These are phyloP conservation scores for Drosophila orena DNA, from an alignment of 1,140 invertebrate species.

Conservation along the genomic window DNA sequence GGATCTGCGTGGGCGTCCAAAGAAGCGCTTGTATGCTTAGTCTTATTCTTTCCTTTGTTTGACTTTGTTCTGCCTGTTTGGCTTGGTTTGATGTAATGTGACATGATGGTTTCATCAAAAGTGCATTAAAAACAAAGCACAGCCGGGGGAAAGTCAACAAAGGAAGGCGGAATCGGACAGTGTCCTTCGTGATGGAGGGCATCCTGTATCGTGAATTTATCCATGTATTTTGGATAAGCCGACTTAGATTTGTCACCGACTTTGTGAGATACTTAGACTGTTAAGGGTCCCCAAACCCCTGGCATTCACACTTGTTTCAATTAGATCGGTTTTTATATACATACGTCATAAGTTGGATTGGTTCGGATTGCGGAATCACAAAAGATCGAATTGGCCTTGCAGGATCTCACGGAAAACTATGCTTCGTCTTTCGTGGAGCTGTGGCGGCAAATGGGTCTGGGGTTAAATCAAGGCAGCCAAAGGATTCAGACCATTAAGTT, in stretches of 20 bases:
- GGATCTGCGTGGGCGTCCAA: conserved; percentile 21
- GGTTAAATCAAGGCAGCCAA: conserved; percentile 66
- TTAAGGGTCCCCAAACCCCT: neutral
- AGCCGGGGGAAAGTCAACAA: conserved; percentile 24
- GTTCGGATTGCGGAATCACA: too few relatives aligned
- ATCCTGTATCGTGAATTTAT: conserved; percentile 9
- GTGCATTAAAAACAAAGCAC: conserved; percentile 79
- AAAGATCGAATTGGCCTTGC: too few relatives aligned
- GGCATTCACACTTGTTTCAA: too few relatives aligned
- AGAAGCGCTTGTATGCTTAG: neutral
- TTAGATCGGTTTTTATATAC: too few relatives aligned
- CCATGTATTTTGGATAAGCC: conserved; percentile 17
- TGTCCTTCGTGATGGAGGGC: conserved; percentile 1
- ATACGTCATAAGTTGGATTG: too few relatives aligned
- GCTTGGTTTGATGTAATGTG: conserved; percentile 78
- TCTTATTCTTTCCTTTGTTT: conserved; percentile 33
- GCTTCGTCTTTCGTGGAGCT: conserved; percentile 10
- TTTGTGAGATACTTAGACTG: neutral
- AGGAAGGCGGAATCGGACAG: neutral
- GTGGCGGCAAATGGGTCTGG: conserved; percentile 16
- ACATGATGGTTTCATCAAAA: conserved; percentile 84
- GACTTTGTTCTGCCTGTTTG: conserved; percentile 43
- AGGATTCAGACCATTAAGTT: conserved; percentile 85
- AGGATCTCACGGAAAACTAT: conserved; percentile 70
- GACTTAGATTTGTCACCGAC: neutral